Percentiles rank a stretch among this genome's conserved stretches.
Evolutionary conservation across 2,888 invertebrate species (phyloP).

Genomic region (Euzetes globulus): DNA sequence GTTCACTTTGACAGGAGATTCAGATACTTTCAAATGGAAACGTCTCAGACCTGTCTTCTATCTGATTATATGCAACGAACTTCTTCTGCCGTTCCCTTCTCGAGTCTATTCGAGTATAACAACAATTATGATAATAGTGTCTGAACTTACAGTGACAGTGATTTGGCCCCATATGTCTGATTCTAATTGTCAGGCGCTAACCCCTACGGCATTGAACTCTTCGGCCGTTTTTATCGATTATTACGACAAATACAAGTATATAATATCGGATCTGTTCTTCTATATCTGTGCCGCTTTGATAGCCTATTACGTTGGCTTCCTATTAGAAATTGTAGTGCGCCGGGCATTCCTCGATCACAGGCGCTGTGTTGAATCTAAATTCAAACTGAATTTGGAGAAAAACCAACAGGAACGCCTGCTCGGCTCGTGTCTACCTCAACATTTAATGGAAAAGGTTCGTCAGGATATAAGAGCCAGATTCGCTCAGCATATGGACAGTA

Average conservation of each 20-base stretch:
- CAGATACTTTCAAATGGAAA: background rate
- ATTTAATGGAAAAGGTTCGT: conserved; percentile 62
- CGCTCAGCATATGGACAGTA: conserved; percentile 17
- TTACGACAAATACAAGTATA: conserved; percentile 1
- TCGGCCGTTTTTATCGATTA: background rate
- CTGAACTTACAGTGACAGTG: conserved; percentile 57
- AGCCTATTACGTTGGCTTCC: conserved; percentile 76
- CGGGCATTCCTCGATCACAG: conserved; percentile 78
- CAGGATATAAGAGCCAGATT: conserved; percentile 53
- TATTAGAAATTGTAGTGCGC: conserved; percentile 78
- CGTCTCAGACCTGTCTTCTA: conserved; percentile 43
- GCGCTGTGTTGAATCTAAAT: conserved; percentile 74
- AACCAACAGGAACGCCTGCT: conserved; percentile 63
- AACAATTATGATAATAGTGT: conserved; percentile 61
- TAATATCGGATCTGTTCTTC: conserved; percentile 58
- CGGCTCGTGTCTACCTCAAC: conserved; percentile 59
- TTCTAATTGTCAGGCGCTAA: background rate
- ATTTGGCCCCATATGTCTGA: background rate
- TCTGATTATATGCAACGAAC: conserved; percentile 68
- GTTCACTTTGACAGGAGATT: conserved; percentile 22
- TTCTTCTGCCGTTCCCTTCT: conserved; percentile 71
- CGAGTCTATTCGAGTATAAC: conserved; percentile 62
- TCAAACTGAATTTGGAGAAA: conserved; percentile 70
- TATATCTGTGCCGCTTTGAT: conserved; percentile 68
- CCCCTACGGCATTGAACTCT: background rate